Evolutionary conservation across 2,113 vertebrate species (phyloP), one percentile per base, ranked within the genome.

Genomic region (Limanda limanda): DNA sequence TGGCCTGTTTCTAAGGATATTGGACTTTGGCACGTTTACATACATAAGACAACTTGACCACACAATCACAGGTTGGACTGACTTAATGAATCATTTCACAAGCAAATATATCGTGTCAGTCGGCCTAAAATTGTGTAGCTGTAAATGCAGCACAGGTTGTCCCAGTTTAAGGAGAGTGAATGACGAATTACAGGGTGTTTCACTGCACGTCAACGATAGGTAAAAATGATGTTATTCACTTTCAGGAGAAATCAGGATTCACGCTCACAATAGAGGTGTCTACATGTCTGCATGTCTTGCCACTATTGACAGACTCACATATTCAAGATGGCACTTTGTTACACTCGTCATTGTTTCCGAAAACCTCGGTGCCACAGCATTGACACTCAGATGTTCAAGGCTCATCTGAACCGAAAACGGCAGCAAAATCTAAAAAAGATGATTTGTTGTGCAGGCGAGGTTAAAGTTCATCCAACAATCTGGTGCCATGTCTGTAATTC

Each of bases 371-470:
- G 15, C 1, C 12, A 54, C 20, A 54, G 51, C 18, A 54, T 54
- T 8, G 3, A 54, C 2, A 54, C 7, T 54, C 51, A 64, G 42
- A 64, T 42, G 55, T 59, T 54, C 42, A 31, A 56, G 21, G 47
- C 11, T 35, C 20, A 12, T 79, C 47, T 58, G 35, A 75, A 17
- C 48, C 15, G 3, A 51, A 66, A 76, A 67, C 63, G 55, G 21
- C 13, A 9, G n/a, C 57, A 55, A 51, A 55, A 54, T 51, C 56
- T 24, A n/a, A 47, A 78, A 27, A 57, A 35, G 2, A 37, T 3
- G 68, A 25, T 60, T 4, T 52, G 21, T 57, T 68, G 13, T 76
- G 64, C 57, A 56, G 51, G 15, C 68, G 68, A 72, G 42, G 58
- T 65, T 47, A 40, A 23, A 66, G 5, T 0, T 48, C n/a, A 59